Evolutionary conservation across 92 coral and sea anemone species (phyloP).

Genomic region (Paragorgia papillata): DNA sequence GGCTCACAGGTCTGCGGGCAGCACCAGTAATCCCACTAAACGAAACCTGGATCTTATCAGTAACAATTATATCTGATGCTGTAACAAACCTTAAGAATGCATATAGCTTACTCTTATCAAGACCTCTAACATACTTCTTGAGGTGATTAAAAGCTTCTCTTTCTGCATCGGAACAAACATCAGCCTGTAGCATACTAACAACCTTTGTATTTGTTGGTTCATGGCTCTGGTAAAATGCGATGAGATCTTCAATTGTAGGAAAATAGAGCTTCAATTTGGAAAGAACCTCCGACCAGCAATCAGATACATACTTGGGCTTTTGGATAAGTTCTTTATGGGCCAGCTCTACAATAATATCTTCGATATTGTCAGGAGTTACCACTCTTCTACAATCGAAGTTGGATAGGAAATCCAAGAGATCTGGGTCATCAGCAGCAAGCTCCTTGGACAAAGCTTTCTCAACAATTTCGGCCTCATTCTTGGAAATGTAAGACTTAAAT

Average conservation of each 20-base stretch:
- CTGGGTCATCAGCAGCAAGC: conserved; percentile 35
- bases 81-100: conserved; percentile 49
- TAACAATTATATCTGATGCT: conserved; percentile 45
- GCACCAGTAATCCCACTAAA: conserved; percentile 21
- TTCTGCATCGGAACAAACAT: conserved; percentile 37
- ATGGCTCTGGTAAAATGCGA: conserved; percentile 5
- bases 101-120: conserved; percentile 44
- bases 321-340: conserved; percentile 51
- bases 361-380: conserved; percentile 30
- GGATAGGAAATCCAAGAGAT: conserved; percentile 57
- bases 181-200: conserved; percentile 23
- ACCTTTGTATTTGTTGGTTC: conserved; percentile 46
- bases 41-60: conserved; percentile 29
- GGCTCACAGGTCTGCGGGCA: conserved; percentile 48
- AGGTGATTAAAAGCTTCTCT: conserved; percentile 40
- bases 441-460: conserved; percentile 48
- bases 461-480: conserved; percentile 39
- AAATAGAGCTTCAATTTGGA: not conserved
- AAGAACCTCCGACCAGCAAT: conserved; percentile 35
- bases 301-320: conserved; percentile 41
- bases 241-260: conserved; percentile 14
- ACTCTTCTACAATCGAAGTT: conserved; percentile 36
- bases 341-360: conserved; percentile 21
- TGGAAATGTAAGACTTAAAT: conserved; percentile 53
- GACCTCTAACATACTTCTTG: conserved; percentile 47